Evolutionary conservation across 2,888 invertebrate genomes (phyloP).

Genomic region (Eilema caniola): DNA sequence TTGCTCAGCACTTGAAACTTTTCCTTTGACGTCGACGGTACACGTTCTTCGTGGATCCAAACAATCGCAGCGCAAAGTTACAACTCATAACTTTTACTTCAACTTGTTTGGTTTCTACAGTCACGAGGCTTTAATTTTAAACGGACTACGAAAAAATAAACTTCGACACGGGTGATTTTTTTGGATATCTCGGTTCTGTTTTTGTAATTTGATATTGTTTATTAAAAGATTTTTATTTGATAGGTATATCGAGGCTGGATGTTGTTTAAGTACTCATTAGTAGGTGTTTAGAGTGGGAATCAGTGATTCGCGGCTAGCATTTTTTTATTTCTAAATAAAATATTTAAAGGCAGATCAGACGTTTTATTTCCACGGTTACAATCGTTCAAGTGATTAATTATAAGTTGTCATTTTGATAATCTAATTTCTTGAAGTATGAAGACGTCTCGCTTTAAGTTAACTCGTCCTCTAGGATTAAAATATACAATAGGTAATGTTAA

Average conservation of each 20-base stretch:
- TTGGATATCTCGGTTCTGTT: background rate
- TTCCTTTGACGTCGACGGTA: conserved; percentile 67
- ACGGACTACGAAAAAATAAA: conserved; percentile 3
- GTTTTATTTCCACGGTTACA: too few relatives aligned
- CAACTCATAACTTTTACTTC: conserved; percentile 58
- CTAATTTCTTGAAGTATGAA: too few relatives aligned
- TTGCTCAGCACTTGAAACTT: conserved; percentile 73
- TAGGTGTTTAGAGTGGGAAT: too few relatives aligned
- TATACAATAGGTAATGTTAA: too few relatives aligned
- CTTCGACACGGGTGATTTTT: background rate
- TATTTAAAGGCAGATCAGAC: too few relatives aligned
- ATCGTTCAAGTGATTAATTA: too few relatives aligned
- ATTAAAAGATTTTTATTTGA: background rate
- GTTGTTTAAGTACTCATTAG: background rate
- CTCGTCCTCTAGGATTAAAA: too few relatives aligned
- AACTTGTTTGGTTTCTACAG: conserved; percentile 55
- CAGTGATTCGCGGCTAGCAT: too few relatives aligned
- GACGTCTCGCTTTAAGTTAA: too few relatives aligned
- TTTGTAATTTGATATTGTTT: background rate
- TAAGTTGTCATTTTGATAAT: too few relatives aligned
- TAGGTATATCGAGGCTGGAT: background rate
- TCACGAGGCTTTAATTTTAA: conserved; percentile 4
- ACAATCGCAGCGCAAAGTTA: conserved; percentile 69
- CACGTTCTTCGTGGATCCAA: conserved; percentile 60
- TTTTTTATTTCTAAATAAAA: too few relatives aligned